A percentile compares a stretch with the other conserved stretches of the same genome.
Evolutionary conservation across 1,140 invertebrate species (phyloP).

Genomic region (Pogonomyrmex barbatus): DNA sequence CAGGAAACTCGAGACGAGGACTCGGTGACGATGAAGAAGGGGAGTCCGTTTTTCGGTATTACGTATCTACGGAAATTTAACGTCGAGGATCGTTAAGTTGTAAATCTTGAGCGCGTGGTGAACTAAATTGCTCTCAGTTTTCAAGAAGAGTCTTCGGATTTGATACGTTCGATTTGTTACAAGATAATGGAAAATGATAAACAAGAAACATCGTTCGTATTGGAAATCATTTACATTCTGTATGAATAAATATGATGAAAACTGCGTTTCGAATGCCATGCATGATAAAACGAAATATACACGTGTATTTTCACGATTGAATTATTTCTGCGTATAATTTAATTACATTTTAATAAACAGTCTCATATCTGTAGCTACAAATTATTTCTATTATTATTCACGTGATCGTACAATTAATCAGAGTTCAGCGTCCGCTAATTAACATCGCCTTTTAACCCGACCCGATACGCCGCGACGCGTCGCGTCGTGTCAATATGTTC

Average conservation of each 20-base stretch:
- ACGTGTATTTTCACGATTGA: neutral
- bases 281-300: slow-evolving; percentile 6
- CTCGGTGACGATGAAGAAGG: slow-evolving; percentile 1
- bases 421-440: slow-evolving; percentile 54
- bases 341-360: slow-evolving; percentile 17
- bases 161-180: neutral
- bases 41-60: slow-evolving; percentile 72
- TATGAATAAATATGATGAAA: slow-evolving; percentile 15
- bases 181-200: neutral
- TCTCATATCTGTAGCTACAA: neutral
- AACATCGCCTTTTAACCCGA: slow-evolving; percentile 54
- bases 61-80: slow-evolving; percentile 73
- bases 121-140: neutral
- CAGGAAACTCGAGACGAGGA: slow-evolving; percentile 67
- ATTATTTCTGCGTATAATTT: neutral
- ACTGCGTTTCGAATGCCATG: neutral
- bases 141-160: neutral
- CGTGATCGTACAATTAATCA: slow-evolving; percentile 4
- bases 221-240: slow-evolving; percentile 2
- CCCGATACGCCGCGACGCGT: slow-evolving; percentile 15
- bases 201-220: neutral
- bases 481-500: slow-evolving; percentile 18
- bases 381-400: slow-evolving; percentile 11
- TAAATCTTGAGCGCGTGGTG: slow-evolving; percentile 65
- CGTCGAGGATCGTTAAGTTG: slow-evolving; percentile 67